Percentiles rank a stretch among this genome's conserved stretches.
Conservation (phyloP, 2,888 invertebrate genomes). For the Brachypalpus laphriformis region DNA sequence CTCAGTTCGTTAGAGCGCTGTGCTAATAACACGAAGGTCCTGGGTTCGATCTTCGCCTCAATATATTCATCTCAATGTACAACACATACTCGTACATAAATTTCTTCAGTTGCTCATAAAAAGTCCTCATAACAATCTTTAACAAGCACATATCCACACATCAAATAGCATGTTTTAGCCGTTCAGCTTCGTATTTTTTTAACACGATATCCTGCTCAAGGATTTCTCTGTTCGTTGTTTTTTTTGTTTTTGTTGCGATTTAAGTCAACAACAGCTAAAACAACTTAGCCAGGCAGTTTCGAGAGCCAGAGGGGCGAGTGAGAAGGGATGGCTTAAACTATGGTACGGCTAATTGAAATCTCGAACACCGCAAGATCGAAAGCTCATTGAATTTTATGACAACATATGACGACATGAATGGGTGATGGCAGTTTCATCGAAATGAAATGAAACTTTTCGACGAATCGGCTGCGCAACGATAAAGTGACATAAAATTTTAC, state of each 20-base stretch:
- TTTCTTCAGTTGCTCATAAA: background rate
- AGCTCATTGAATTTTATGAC: conserved; percentile 66
- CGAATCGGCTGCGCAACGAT: conserved; percentile 70
- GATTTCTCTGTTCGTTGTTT: background rate
- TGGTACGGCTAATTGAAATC: conserved; percentile 70
- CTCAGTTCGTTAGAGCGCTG: conserved; percentile 76
- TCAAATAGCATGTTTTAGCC: background rate
- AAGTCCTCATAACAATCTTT: background rate
- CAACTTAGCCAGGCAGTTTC: conserved; percentile 9
- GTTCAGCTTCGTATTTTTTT: background rate
- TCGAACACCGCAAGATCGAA: conserved; percentile 72
- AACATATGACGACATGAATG: conserved; percentile 59
- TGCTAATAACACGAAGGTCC: conserved; percentile 76
- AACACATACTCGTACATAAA: background rate
- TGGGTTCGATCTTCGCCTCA: conserved; percentile 76
- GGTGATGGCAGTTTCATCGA: conserved; percentile 38
- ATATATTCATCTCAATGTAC: background rate
- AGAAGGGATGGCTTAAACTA: conserved; percentile 24
- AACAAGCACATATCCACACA: background rate
- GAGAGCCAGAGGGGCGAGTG: background rate
- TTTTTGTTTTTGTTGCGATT: background rate
- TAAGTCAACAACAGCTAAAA: conserved; percentile 35
- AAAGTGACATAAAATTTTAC: conserved; percentile 71
- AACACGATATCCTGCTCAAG: background rate
- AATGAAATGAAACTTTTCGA: conserved; percentile 59